Evolutionary conservation across 2,888 invertebrate species (phyloP).

Genomic region (Chelonus formosanus): DNA sequence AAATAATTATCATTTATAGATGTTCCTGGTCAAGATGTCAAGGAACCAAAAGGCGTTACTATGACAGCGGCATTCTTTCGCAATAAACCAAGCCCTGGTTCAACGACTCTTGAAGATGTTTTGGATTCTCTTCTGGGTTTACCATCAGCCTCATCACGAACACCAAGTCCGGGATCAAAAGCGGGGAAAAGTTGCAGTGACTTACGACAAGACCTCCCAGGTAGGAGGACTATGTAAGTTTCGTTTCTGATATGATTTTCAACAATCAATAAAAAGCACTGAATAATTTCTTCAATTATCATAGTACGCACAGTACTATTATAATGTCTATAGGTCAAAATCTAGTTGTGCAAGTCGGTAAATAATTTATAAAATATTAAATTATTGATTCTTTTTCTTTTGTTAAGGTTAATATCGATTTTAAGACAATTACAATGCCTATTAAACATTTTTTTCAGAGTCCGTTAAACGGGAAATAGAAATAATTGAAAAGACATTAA

Average conservation of each 20-base stretch:
- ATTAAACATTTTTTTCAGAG: constrained; percentile 47
- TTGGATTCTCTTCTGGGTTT: constrained; percentile 90
- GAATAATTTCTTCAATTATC: constrained; percentile 8
- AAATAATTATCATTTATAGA: not conserved
- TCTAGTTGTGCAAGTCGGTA: constrained; percentile 7
- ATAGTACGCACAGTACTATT: constrained; percentile 5
- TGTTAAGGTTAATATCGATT: not conserved
- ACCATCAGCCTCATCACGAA: constrained; percentile 78
- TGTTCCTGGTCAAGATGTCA: constrained; percentile 50
- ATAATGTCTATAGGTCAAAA: constrained; percentile 4
- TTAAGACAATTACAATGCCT: too few relatives aligned
- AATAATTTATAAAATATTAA: constrained; percentile 3
- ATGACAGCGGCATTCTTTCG: constrained; percentile 53
- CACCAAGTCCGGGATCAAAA: constrained; percentile 74
- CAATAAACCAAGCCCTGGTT: constrained; percentile 71
- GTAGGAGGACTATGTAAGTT: constrained; percentile 83
- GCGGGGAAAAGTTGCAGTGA: constrained; percentile 63
- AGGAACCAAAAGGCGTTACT: constrained; percentile 59
- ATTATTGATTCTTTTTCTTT: constrained; percentile 10
- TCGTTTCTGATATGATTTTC: constrained; percentile 50
- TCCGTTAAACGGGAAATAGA: constrained; percentile 55
- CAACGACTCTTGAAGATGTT: constrained; percentile 92
- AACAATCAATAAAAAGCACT: constrained; percentile 5
- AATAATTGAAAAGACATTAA: not conserved
- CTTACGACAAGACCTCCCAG: constrained; percentile 69